Base-by-base conservation (phyloP, 2,888 invertebrate genomes). In the Eurytoma adleriae region DNA sequence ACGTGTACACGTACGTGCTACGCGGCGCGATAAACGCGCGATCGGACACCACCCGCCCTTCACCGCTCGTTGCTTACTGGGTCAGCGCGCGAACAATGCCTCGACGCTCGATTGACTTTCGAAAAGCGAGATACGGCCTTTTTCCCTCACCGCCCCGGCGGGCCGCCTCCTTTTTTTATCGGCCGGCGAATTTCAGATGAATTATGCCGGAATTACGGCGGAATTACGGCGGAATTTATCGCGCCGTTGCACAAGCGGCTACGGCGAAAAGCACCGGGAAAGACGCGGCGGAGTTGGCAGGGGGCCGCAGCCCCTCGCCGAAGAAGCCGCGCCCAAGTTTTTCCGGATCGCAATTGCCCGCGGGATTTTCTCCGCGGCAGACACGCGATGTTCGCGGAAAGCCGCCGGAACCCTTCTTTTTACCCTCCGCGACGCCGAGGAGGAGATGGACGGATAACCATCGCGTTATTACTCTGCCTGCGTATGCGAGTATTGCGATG, bases 31-130 rank as follows among this genome's bases (percentile, higher is more conserved):
- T 79, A 79, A 74, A 69, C 69, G 30, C 74, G 73, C 57, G 74
- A 70, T 68, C 69, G 57, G 74, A 74, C 56, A 69, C 68, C 78
- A 79, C 73, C 67, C 78, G 73, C 74, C 73, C 79, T 79, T 79
- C 79, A 62, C 69, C 69, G 52, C 71, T 69, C 40, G 75, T 68
- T 50, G 77, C 62, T 27, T 64, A 71, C 30, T 77, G 70, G 77
- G 77, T 77, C 77, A 77, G 24, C 30, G 57, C 16, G 14, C 20
- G 62, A 72, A 62, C 61, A 57, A 71, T 40, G 67, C 50, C 3
- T 16, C 24, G 57, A 24, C 14, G n/a, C 72, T 52, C 40, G 40
- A 40, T 40, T 40, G 40, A 40, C 40, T 40, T 40, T 40, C 40
- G 40, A 40, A 40, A 40, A 40, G 40, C 10, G 40, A 40, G 40